phyloP scores from a whole-genome alignment of 2,888 invertebrate genomes.

The Eristalinus aeneus region DNA sequence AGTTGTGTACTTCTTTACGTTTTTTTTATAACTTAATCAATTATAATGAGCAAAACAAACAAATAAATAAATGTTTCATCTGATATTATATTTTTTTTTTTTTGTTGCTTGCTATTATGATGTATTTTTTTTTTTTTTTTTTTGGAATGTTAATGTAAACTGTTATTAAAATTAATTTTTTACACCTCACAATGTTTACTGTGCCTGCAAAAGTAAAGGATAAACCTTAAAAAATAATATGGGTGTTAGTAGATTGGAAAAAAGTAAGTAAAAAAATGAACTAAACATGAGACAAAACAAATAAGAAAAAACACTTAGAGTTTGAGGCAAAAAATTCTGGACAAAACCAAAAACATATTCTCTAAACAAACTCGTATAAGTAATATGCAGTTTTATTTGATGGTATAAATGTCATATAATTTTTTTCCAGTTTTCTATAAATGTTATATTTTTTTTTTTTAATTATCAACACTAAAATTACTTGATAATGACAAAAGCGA shows the following conservation, averaged over 20 bases:
- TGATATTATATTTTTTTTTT: background rate
- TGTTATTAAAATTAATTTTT: constrained; percentile 72
- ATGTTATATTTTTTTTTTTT: constrained; percentile 18
- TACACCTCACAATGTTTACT: constrained; percentile 77
- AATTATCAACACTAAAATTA: constrained; percentile 67
- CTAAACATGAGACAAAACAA: constrained; percentile 47
- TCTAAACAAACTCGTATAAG: constrained; percentile 46
- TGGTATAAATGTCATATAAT: constrained; percentile 42
- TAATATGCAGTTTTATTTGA: constrained; percentile 51
- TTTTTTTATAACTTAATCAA: constrained; percentile 58
- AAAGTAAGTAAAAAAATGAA: constrained; percentile 79
- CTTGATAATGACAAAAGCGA: constrained; percentile 70
- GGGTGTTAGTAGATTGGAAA: constrained; percentile 81
- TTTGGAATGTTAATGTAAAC: constrained; percentile 54
- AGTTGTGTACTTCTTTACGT: constrained; percentile 40
- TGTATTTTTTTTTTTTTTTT: constrained; percentile 58
- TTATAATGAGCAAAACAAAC: constrained; percentile 57
- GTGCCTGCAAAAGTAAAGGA: constrained; percentile 81
- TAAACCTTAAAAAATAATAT: constrained; percentile 81
- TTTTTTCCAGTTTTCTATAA: constrained; percentile 10
- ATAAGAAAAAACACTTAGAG: constrained; percentile 35
- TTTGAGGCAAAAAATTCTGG: constrained; percentile 44
- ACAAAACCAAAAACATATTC: constrained; percentile 15
- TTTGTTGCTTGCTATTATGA: constrained; percentile 20
- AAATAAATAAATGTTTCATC: constrained; percentile 69